These are phyloP conservation scores for Rhopilema esculentum DNA, from an alignment of 30 jellyfish, hydroid and myxozoan genomes.

Conservation along the genomic window DNA sequence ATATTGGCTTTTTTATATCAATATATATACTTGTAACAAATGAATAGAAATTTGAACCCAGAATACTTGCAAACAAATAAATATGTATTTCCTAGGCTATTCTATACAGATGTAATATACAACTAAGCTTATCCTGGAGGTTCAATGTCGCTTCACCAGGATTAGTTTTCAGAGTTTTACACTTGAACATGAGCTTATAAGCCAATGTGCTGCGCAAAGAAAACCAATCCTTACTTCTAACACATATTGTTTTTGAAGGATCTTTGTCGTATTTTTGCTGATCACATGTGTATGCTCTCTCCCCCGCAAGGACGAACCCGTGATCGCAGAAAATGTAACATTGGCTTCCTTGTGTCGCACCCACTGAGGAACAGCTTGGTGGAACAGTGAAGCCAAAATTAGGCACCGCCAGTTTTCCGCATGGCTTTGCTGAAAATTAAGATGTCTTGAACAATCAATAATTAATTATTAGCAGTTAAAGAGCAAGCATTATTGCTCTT, in stretches of 20 bases:
- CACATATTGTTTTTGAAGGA: slow-evolving; percentile 47
- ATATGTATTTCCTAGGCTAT: too few species aligned
- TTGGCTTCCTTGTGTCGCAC: slow-evolving; percentile 62
- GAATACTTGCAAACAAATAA: too few species aligned
- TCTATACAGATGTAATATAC: too few species aligned
- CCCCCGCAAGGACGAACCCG: slow-evolving; percentile 64
- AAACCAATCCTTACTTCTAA: slow-evolving; percentile 31
- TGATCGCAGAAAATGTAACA: slow-evolving; percentile 77
- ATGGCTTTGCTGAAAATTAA: slow-evolving; percentile 60
- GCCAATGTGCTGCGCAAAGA: neutral
- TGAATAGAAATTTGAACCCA: too few species aligned
- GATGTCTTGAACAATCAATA: neutral
- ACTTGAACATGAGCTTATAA: too few species aligned
- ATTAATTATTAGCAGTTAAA: neutral
- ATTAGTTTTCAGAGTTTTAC: too few species aligned
- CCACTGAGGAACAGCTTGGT: slow-evolving; percentile 58
- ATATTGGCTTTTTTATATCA: too few species aligned
- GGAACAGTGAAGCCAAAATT: slow-evolving; percentile 70
- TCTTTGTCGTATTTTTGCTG: slow-evolving; percentile 62
- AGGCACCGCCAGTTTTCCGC: slow-evolving; percentile 59
- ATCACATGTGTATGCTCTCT: slow-evolving; percentile 49
- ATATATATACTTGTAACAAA: too few species aligned
- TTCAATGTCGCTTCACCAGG: too few species aligned
- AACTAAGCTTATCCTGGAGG: too few species aligned
- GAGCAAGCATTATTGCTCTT: neutral